Conservation (phyloP, 2,888 invertebrate species). For the Synanthedon vespiformis region DNA sequence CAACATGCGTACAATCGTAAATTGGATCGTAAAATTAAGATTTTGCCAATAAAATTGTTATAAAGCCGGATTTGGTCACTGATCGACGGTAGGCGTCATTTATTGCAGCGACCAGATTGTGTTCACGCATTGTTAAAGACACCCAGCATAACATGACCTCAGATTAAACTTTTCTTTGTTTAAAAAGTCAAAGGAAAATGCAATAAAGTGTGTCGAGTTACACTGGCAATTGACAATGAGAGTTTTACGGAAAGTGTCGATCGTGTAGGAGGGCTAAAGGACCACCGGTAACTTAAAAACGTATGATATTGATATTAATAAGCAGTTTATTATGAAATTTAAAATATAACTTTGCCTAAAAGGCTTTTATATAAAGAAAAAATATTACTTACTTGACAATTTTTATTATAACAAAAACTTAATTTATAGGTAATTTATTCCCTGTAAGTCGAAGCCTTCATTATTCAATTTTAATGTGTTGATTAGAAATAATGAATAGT, state of each 20-base stretch:
- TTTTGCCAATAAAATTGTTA: conserved; percentile 26
- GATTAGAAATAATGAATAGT: too few relatives aligned
- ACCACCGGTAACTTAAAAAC: not conserved
- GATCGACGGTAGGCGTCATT: conserved; percentile 26
- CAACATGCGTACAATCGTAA: conserved; percentile 26
- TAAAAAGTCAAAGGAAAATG: not conserved
- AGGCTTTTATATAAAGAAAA: too few relatives aligned
- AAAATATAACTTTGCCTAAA: too few relatives aligned
- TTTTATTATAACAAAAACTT: too few relatives aligned
- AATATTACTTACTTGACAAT: too few relatives aligned
- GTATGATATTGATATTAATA: too few relatives aligned
- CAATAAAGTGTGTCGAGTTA: not conserved
- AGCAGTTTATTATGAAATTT: too few relatives aligned
- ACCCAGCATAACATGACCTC: not conserved
- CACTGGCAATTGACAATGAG: not conserved
- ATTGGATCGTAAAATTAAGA: conserved; percentile 29
- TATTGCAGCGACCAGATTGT: conserved; percentile 10
- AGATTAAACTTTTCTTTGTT: not conserved
- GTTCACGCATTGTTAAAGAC: not conserved
- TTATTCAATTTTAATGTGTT: too few relatives aligned
- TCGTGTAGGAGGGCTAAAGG: not conserved
- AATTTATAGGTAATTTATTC: too few relatives aligned
- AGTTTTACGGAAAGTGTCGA: not conserved
- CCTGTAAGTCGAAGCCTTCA: too few relatives aligned
- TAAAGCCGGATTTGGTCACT: conserved; percentile 23